Percentiles rank a stretch among this genome's conserved stretches.
These are phyloP conservation scores for Gnathonemus longibarbis DNA, from an alignment of 2,113 vertebrate genomes.

Conservation along the genomic window DNA sequence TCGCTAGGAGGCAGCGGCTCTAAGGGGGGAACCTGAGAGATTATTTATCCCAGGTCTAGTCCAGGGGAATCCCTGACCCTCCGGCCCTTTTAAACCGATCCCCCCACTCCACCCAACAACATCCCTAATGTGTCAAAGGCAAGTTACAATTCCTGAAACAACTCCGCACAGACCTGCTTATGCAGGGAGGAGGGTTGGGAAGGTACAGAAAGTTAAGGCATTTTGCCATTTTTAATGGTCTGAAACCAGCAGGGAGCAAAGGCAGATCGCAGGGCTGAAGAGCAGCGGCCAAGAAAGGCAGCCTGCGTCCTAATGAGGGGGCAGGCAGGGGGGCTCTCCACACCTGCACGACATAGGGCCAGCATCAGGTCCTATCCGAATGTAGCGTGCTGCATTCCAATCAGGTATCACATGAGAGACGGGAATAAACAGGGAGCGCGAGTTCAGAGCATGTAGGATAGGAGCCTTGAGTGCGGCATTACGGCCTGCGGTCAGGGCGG, in stretches of 20 bases:
- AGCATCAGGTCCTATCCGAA: background rate
- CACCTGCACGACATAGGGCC: background rate
- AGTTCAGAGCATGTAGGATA: background rate
- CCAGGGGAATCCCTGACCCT: constrained; percentile 28
- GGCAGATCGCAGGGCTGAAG: background rate
- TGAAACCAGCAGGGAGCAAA: constrained; percentile 37
- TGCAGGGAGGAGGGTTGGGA: constrained; percentile 44
- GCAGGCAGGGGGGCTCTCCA: background rate
- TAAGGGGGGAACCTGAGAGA: constrained; percentile 30
- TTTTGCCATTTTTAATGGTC: constrained; percentile 55
- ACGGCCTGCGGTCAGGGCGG: constrained; percentile 23
- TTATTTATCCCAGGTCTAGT: constrained; percentile 33
- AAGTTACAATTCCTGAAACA: constrained; percentile 52
- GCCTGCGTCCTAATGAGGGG: background rate
- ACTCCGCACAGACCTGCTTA: constrained; percentile 46
- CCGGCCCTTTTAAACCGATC: constrained; percentile 31
- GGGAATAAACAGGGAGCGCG: background rate
- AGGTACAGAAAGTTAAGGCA: constrained; percentile 59
- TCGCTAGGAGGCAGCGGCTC: constrained; percentile 25
- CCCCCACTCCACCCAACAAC: constrained; percentile 29
- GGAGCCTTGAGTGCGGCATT: background rate
- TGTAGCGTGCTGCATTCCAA: background rate
- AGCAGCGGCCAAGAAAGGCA: background rate
- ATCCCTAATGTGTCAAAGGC: constrained; percentile 54
- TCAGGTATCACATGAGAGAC: background rate